Evolutionary conservation across 2,797 vertebrate genomes (phyloP).

Genomic region (Cygnus olor): DNA sequence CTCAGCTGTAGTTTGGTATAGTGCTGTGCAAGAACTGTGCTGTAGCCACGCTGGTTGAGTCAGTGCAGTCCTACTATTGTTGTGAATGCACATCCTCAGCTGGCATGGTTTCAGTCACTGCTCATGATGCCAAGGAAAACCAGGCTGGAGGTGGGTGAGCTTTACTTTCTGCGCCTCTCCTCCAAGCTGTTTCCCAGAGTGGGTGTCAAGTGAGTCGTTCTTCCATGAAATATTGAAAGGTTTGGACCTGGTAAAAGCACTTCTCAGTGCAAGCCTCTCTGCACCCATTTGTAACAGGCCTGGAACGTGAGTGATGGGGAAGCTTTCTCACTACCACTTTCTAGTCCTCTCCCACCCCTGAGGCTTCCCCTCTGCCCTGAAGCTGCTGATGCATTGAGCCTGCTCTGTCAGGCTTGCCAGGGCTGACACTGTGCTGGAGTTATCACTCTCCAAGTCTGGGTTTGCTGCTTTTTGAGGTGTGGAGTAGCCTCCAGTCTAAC

Average conservation of each 20-base stretch:
- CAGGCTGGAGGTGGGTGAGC: neutral
- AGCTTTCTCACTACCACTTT: neutral
- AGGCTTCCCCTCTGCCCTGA: neutral
- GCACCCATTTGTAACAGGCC: neutral
- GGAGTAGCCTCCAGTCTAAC: neutral
- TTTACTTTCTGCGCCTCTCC: neutral
- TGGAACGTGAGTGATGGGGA: neutral
- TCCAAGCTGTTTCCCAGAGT: constrained; percentile 2
- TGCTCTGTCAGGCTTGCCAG: neutral
- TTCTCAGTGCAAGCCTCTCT: neutral
- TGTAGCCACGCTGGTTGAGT: neutral
- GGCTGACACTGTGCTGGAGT: rapidly evolving
- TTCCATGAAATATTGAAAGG: constrained; percentile 24
- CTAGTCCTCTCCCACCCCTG: neutral
- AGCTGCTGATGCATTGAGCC: neutral
- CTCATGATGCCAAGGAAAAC: neutral
- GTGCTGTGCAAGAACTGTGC: neutral
- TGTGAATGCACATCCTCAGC: neutral
- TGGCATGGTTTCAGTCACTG: neutral
- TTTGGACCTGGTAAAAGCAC: constrained; percentile 8
- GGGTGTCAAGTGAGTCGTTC: neutral
- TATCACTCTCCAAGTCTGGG: neutral
- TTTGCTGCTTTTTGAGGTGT: neutral
- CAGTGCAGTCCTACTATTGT: rapidly evolving
- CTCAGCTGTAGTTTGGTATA: neutral